Percentiles rank a stretch among this genome's conserved stretches.
These are phyloP conservation scores for Drosophila athabasca DNA, from an alignment of 1,140 invertebrate genomes.

Conservation along the genomic window DNA sequence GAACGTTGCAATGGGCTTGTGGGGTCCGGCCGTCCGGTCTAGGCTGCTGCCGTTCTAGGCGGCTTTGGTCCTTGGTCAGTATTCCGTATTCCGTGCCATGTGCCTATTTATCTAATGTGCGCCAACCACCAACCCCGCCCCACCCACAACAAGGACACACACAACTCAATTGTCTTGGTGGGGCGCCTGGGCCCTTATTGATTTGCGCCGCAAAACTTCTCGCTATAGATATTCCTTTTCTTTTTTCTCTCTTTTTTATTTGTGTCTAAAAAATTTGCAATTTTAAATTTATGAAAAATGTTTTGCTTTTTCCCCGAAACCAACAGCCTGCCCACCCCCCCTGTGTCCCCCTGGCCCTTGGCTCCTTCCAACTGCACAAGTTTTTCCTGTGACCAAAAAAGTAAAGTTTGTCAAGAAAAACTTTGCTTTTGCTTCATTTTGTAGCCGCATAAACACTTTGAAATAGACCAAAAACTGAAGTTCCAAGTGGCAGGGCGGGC, in stretches of 20 bases:
- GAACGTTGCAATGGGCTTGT: slow-evolving; percentile 41
- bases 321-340: background rate
- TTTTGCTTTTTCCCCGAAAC: slow-evolving; percentile 15
- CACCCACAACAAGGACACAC: slow-evolving; percentile 27
- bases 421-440: slow-evolving; percentile 77
- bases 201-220: slow-evolving; percentile 33
- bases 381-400: slow-evolving; percentile 47
- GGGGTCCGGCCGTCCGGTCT: slow-evolving; percentile 29
- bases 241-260: slow-evolving; percentile 29
- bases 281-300: slow-evolving; percentile 76
- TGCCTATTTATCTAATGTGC: slow-evolving; percentile 74
- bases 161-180: slow-evolving; percentile 59
- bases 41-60: background rate
- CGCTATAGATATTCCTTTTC: slow-evolving; percentile 28
- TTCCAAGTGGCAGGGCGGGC: slow-evolving; percentile 5
- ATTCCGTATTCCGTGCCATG: slow-evolving; percentile 58
- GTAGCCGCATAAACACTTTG: slow-evolving; percentile 81
- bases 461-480: slow-evolving; percentile 69
- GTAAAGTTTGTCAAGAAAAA: slow-evolving; percentile 76
- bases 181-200: slow-evolving; percentile 39
- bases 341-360: slow-evolving; percentile 15
- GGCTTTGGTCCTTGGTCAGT: background rate
- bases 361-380: slow-evolving; percentile 70
- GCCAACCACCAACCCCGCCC: slow-evolving; percentile 20
- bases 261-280: slow-evolving; percentile 66